phyloP scores from a whole-genome alignment of 2,797 vertebrate genomes.

The Spheniscus humboldti region DNA sequence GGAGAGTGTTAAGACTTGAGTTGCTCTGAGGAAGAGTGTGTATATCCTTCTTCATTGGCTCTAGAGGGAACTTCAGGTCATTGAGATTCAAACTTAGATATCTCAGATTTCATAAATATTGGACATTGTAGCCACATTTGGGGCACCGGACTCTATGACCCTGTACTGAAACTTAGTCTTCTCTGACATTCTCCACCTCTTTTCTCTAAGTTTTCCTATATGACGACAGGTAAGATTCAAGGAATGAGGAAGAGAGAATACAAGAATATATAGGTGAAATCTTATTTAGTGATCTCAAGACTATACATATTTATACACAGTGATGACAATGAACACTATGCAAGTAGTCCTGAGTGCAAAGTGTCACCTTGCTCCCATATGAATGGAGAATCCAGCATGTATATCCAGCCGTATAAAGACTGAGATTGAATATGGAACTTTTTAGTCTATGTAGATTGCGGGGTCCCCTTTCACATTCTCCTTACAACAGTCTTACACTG shows the following conservation, averaged over 20 bases:
- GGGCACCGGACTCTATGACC: fast-evolving
- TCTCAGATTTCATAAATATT: background rate
- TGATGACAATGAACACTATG: background rate
- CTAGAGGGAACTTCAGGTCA: background rate
- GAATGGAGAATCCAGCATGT: background rate
- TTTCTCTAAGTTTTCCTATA: background rate
- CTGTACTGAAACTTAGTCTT: background rate
- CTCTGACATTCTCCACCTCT: background rate
- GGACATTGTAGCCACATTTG: background rate
- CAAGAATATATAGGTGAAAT: background rate
- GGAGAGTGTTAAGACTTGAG: background rate
- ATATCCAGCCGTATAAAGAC: background rate
- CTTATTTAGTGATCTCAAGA: background rate
- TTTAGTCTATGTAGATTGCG: background rate
- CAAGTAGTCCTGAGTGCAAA: background rate
- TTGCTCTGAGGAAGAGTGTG: background rate
- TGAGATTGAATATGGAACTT: background rate
- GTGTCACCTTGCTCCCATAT: background rate
- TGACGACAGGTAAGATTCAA: background rate
- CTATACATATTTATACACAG: background rate
- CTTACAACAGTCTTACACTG: background rate
- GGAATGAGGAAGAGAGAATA: background rate
- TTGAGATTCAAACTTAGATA: background rate
- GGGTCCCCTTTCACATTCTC: background rate
- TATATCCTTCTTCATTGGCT: background rate